Percentiles rank a stretch among this genome's conserved stretches.
phyloP scores from a whole-genome alignment of 2,113 vertebrate species.

The Pteropus alecto region DNA sequence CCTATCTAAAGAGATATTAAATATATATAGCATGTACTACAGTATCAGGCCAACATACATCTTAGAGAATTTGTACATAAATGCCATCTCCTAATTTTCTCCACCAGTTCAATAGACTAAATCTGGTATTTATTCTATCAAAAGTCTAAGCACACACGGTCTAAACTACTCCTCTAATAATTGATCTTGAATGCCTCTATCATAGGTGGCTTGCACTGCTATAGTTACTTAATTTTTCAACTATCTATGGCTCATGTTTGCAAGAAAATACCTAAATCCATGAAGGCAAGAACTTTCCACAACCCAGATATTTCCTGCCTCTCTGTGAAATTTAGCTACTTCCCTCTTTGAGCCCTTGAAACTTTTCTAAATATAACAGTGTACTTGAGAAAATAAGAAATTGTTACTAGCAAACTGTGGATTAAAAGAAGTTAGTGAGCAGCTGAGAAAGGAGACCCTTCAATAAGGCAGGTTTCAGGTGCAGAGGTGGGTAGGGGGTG shows the following conservation, averaged over 20 bases:
- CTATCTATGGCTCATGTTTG: not conserved
- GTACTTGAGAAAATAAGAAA: not conserved
- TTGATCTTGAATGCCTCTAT: not conserved
- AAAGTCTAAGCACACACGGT: not conserved
- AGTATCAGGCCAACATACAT: not conserved
- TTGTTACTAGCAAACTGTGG: not conserved
- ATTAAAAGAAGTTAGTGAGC: not conserved
- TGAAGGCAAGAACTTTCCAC: not conserved
- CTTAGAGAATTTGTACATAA: not conserved
- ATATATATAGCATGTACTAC: not conserved
- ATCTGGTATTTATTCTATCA: not conserved
- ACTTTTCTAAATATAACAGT: not conserved
- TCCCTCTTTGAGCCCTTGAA: not conserved
- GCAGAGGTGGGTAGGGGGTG: not conserved
- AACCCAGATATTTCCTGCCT: not conserved
- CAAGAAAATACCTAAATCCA: not conserved
- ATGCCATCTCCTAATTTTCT: not conserved
- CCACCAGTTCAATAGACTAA: not conserved
- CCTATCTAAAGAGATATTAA: not conserved
- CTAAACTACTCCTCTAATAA: not conserved
- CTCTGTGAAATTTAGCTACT: conserved; percentile 19
- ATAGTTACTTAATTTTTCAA: not conserved
- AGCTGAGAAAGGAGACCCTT: not conserved
- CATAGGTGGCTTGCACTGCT: not conserved
- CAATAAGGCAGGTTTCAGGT: not conserved